A percentile compares a stretch with the other conserved stretches of the same genome.
Conservation (phyloP, 2,113 vertebrate genomes). For the Phoenicopterus ruber region DNA sequence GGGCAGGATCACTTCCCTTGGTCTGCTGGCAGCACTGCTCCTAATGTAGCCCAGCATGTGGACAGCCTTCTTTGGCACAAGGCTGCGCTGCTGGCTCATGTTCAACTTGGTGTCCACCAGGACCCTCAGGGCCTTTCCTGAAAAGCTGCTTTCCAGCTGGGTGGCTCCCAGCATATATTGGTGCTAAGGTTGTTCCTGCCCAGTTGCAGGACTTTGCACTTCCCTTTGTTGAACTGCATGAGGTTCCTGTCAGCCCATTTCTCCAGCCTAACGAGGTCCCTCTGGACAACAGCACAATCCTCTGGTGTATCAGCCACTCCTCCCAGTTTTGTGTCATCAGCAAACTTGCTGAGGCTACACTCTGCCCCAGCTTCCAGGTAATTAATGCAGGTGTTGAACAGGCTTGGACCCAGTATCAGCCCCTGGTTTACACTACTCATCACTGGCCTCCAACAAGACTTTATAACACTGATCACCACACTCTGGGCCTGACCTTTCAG, state of each 20-base stretch:
- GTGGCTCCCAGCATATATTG: not conserved
- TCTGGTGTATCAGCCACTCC: not conserved
- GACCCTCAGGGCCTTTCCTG: not conserved
- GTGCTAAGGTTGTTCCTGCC: not conserved
- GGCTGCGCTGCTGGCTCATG: not conserved
- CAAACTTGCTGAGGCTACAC: not conserved
- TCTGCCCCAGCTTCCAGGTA: not conserved
- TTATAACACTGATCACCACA: not conserved
- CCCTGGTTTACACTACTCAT: too few species aligned
- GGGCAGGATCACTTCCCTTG: not conserved
- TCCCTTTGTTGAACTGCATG: not conserved
- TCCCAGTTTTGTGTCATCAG: not conserved
- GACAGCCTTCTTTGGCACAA: not conserved
- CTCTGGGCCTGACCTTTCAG: not conserved
- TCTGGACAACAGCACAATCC: not conserved
- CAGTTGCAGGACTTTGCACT: not conserved
- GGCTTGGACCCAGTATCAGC: not conserved
- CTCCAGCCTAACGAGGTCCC: not conserved
- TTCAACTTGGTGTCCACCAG: not conserved
- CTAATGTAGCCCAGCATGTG: not conserved
- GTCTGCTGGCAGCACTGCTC: not conserved
- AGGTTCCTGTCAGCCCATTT: not conserved
- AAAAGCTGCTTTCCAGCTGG: not conserved
- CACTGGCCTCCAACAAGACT: not conserved
- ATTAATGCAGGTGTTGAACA: not conserved